Evolutionary conservation across 2,888 invertebrate species (phyloP), one percentile per base, ranked within the genome.

Genomic region (Dicroscelio sp.): DNA sequence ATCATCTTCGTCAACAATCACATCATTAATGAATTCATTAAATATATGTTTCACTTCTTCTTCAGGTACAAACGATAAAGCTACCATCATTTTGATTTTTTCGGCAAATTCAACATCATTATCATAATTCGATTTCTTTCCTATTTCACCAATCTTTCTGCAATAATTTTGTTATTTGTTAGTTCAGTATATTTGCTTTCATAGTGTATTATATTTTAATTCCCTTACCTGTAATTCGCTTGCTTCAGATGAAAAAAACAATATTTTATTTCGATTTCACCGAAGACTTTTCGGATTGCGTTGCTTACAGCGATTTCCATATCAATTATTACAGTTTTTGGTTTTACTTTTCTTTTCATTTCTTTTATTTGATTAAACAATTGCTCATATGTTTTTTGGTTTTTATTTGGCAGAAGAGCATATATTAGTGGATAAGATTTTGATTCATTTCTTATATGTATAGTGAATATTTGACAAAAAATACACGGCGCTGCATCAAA

Each of bases 161-260:
- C 20, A 55, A 55, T 12, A 8, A 43, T 43, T 43, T 43, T 43
- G 20, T 55, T 55, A 20, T 12, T 55, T 55, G 12, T 12, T 55
- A n/a, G 20, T 14, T 55, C n/a, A 55, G 5, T 55, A 20, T 55
- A n/a, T 55, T 55, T 20, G 55, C 55, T 6, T 55, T 20, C n/a
- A 20, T 55, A 20, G 5, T 10, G 30, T 65, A 27, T 27, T 60
- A 60, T 60, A 27, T 60, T 60, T 67, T 67, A n/a, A 10, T 35
- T 67, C n/a, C n/a, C n/a, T n/a, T 71, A 71, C 71, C 71, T 71
- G 48, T 71, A 71, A 27, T 33, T 27, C 27, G 27, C 27, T 48
- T 71, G 71, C 14, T 33, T 43, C 1, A 17, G 10, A 25, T 43
- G 43, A 27, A 71, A 71, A 20, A 14, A n/a, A 48, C 71, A 71